Evolutionary conservation across 2,113 vertebrate species (phyloP).

Genomic region (Phylloscopus trochiloides): DNA sequence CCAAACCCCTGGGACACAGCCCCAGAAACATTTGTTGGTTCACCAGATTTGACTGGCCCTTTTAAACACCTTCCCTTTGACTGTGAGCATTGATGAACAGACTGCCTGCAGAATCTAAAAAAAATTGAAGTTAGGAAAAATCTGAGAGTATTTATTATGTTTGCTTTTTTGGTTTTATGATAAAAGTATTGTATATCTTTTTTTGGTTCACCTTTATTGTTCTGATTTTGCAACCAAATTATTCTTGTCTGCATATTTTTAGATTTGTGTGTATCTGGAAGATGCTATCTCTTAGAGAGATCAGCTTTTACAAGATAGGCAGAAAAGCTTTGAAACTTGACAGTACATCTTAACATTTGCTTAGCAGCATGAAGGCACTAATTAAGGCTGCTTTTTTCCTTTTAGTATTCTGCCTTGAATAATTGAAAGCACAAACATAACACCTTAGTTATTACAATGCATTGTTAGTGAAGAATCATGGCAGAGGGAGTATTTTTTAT

Average conservation of each 20-base stretch:
- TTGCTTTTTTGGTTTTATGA: slow-evolving; percentile 61
- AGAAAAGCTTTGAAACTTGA: slow-evolving; percentile 40
- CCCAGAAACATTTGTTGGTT: not conserved
- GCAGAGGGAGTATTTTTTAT: not conserved
- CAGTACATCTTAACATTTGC: slow-evolving; percentile 29
- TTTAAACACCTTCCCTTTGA: not conserved
- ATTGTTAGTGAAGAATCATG: not conserved
- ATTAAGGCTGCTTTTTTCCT: not conserved
- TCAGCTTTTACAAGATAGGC: slow-evolving; percentile 16
- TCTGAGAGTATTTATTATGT: slow-evolving; percentile 22
- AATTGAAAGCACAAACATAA: not conserved
- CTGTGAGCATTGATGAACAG: not conserved
- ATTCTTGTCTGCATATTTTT: not conserved
- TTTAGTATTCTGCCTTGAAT: not conserved
- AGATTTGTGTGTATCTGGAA: slow-evolving; percentile 57
- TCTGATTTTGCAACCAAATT: slow-evolving; percentile 14
- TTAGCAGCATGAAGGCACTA: not conserved
- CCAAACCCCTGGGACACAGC: not conserved
- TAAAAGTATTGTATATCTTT: slow-evolving; percentile 48
- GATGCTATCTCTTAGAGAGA: slow-evolving; percentile 13
- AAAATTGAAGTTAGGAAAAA: slow-evolving; percentile 4
- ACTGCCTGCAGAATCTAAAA: not conserved
- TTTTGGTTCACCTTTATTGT: slow-evolving; percentile 36
- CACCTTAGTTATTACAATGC: not conserved
- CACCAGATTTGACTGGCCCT: not conserved